Percentiles rank a stretch among this genome's conserved stretches.
Evolutionary conservation across 2,888 invertebrate species (phyloP).

Genomic region (Helicoverpa assulta): DNA sequence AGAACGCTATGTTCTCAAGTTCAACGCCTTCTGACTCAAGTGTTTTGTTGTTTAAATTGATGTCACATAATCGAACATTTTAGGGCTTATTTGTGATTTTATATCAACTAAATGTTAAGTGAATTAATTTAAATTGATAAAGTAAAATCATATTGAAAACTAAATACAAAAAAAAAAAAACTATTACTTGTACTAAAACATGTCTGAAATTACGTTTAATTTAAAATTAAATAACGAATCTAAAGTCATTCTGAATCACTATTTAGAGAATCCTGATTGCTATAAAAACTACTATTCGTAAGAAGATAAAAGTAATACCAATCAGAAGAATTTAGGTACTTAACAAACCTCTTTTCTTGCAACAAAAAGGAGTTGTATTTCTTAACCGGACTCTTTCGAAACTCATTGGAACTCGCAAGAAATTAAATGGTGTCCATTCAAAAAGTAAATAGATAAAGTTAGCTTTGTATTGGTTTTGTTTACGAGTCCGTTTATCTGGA

Average conservation of each 20-base stretch:
- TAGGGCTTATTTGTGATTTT: no score
- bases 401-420: constrained; percentile 7
- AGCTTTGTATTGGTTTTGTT: constrained; percentile 21
- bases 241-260: not conserved
- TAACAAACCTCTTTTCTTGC: constrained; percentile 10
- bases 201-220: no score
- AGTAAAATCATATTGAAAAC: no score
- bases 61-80: no score
- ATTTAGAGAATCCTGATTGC: not conserved
- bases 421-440: constrained; percentile 16
- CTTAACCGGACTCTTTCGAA: not conserved
- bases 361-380: constrained; percentile 26
- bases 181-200: no score
- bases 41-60: no score
- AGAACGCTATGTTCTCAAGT: no score
- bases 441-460: constrained; percentile 36
- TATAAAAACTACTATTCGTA: not conserved
- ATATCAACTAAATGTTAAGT: no score
- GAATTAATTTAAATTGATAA: no score
- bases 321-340: constrained; percentile 7
- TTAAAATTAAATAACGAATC: no score
- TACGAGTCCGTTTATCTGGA: constrained; percentile 5
- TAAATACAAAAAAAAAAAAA: no score
- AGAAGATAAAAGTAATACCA: not conserved
- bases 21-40: no score